These are phyloP conservation scores for Eudyptes chrysolophus DNA, from an alignment of 2,113 vertebrate species.

Conservation along the genomic window DNA sequence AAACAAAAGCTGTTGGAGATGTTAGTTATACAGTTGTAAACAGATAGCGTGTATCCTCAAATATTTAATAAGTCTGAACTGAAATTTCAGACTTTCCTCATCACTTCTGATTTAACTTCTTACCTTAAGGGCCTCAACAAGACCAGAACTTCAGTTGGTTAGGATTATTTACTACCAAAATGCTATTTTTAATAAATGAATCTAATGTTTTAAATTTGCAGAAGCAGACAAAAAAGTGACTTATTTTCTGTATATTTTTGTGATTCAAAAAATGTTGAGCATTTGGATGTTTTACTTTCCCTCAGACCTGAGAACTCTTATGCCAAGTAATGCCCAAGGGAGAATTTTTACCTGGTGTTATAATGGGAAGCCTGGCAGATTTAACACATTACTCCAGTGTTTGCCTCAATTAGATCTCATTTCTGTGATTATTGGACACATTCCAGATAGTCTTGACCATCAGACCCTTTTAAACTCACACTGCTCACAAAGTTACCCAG, in stretches of 20 bases:
- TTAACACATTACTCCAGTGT: constrained; percentile 20
- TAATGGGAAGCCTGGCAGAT: constrained; percentile 49
- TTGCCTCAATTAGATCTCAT: constrained; percentile 61
- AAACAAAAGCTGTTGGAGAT: neutral
- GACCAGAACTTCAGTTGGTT: neutral
- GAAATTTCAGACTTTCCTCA: neutral
- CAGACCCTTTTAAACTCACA: constrained; percentile 28
- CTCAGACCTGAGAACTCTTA: constrained; percentile 28
- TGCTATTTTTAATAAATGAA: neutral
- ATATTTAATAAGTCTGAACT: neutral
- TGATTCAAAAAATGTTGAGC: constrained; percentile 8
- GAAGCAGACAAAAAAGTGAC: neutral
- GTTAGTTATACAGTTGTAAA: neutral
- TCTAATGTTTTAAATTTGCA: neutral
- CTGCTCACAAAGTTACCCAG: constrained; percentile 22
- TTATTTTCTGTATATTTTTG: neutral
- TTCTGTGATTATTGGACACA: constrained; percentile 56
- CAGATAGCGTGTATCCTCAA: neutral
- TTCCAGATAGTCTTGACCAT: constrained; percentile 64
- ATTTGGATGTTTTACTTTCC: constrained; percentile 37
- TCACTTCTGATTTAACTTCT: neutral
- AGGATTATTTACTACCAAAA: neutral
- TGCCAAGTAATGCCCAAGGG: neutral
- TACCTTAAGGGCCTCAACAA: neutral
- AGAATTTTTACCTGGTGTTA: constrained; percentile 43